Base-by-base conservation (phyloP, 2,888 invertebrate genomes). In the Crossocerus cetratus region DNA sequence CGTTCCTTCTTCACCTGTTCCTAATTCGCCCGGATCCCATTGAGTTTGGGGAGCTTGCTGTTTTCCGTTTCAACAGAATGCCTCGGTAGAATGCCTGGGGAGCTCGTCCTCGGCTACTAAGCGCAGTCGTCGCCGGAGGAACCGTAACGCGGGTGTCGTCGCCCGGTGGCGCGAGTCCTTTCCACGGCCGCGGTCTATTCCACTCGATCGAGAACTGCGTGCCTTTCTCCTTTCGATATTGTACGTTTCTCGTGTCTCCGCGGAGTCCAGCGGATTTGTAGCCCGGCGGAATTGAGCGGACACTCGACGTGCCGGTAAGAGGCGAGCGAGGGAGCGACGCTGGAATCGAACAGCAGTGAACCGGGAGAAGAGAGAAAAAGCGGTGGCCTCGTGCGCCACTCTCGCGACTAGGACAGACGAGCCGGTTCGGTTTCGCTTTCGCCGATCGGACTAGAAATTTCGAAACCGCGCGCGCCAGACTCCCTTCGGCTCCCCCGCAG, bases 141-240 rank as follows among this genome's bases (percentile, higher is more conserved):
- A 11, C 14, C 49, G 49, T 16, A 49, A 49, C 14, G 3, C 5
- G 16, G 0, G 49, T 4, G 13, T 49, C 8, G 32, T 32, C 49
- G n/a, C n/a, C 13, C 49, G 49, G 14, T 49, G 4, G 49, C 49
- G 49, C 49, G 14, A 14, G 3, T 3, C 14, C 11, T 49, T 49
- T 49, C 49, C 14, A 49, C 16, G 49, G 3, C 16, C n/a, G n/a
- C 13, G 14, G 13, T 14, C 49, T 49, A 66, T 55, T 53, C 60
- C 65, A 59, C 69, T 72, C 11, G 11, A 59, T 76, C 69, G 70
- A 76, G 32, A 82, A 69, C 82, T 76, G 68, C 76, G 80, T 82
- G 82, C 80, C 80, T 82, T 78, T 63, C 72, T 70, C 71, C 69
- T 71, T 76, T 77, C 76, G 63, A 82, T 69, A 76, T 76, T 82